These are phyloP conservation scores for Microtus montanus DNA, from an alignment of 2,113 vertebrate species.

Conservation along the genomic window DNA sequence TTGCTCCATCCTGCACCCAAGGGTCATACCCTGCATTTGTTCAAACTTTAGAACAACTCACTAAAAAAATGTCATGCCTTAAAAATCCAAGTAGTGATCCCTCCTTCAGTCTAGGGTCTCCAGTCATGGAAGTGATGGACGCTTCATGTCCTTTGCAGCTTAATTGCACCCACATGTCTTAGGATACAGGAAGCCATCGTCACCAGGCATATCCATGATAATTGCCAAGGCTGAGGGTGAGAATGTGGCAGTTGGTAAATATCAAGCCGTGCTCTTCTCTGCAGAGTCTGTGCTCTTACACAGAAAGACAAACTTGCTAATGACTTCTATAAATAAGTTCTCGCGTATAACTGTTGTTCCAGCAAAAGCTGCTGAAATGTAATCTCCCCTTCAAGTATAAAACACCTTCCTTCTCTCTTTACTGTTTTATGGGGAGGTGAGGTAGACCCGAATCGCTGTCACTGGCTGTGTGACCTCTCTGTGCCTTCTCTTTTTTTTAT, in stretches of 20 bases:
- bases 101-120: not conserved
- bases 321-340: conserved; percentile 74
- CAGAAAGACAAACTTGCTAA: conserved; percentile 63
- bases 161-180: conserved; percentile 32
- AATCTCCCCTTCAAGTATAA: not conserved
- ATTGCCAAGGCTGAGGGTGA: conserved; percentile 52
- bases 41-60: not conserved
- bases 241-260: conserved; percentile 26
- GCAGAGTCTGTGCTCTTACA: conserved; percentile 47
- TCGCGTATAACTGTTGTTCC: conserved; percentile 67
- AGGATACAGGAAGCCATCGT: conserved; percentile 4
- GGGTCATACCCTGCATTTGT: not conserved
- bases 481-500: not conserved
- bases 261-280: conserved; percentile 26
- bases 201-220: conserved; percentile 39
- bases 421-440: not conserved
- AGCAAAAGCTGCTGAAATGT: conserved; percentile 51
- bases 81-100: not conserved
- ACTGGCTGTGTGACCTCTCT: conserved; percentile 29
- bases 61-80: not conserved
- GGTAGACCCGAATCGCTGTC: not conserved
- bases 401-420: conserved; percentile 17
- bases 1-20: not conserved
- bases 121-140: not conserved
- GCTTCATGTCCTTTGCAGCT: conserved; percentile 41